phyloP scores from a whole-genome alignment of 1,140 invertebrate species.

The Latrodectus geometricus region DNA sequence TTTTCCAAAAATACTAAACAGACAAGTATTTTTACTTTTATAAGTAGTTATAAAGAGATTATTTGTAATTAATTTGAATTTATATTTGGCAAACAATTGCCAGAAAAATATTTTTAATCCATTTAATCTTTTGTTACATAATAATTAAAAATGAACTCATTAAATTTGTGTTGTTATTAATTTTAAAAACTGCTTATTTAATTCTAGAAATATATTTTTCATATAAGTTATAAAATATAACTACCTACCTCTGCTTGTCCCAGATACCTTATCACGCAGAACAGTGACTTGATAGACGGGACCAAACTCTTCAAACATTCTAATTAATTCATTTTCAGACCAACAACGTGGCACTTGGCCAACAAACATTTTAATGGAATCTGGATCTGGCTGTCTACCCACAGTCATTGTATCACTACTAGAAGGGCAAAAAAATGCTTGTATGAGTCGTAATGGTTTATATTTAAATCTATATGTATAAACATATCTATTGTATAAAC shows the following conservation, averaged over 20 bases:
- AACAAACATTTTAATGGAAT: constrained; percentile 99
- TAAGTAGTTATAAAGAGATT: no score
- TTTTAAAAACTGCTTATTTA: no score
- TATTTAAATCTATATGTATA: not conserved
- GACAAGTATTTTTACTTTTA: no score
- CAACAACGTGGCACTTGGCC: constrained; percentile 95
- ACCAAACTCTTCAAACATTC: constrained; percentile 97
- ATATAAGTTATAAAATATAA: not conserved
- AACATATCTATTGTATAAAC: not conserved
- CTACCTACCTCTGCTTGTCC: constrained; percentile 67
- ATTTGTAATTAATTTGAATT: no score
- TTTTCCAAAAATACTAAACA: no score
- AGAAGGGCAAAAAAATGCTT: not conserved
- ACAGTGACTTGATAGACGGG: constrained; percentile 97
- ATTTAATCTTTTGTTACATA: no score
- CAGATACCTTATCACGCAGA: constrained; percentile 95
- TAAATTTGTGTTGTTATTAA: no score
- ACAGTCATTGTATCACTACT: constrained; percentile 17
- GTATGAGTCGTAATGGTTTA: not conserved
- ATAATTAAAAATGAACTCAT: no score
- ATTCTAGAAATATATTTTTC: no score
- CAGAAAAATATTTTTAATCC: no score
- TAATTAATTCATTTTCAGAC: constrained; percentile 94
- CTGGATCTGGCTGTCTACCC: constrained; percentile 81
- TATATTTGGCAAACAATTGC: no score